Conservation (phyloP, 2,888 invertebrate species). For the Pteria penguin region DNA sequence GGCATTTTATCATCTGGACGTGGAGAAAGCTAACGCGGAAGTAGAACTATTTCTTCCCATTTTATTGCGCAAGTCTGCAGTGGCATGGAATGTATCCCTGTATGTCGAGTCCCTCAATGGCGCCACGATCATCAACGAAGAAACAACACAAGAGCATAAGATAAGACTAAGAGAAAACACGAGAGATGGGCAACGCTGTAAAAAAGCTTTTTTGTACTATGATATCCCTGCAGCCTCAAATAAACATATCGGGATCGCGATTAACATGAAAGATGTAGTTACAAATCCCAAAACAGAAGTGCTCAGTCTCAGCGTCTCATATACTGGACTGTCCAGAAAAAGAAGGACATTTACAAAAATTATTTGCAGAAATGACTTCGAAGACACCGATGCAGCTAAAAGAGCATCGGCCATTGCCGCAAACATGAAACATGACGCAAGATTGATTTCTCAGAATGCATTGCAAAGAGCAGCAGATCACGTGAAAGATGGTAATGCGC, state of each 20-base stretch:
- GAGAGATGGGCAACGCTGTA: conserved; percentile 4
- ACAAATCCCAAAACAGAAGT: conserved; percentile 40
- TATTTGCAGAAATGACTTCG: conserved; percentile 46
- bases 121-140: conserved; percentile 49
- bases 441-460: conserved; percentile 48
- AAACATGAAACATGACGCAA: conserved; percentile 54
- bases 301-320: conserved; percentile 47
- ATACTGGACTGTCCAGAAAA: conserved; percentile 52
- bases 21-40: conserved; percentile 63
- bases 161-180: conserved; percentile 43
- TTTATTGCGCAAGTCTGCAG: conserved; percentile 67
- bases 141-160: conserved; percentile 60
- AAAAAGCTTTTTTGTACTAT: conserved; percentile 63
- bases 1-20: conserved; percentile 73
- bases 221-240: conserved; percentile 62
- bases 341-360: conserved; percentile 45
- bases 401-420: conserved; percentile 43
- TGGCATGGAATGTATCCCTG: conserved; percentile 68
- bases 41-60: conserved; percentile 72
- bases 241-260: conserved; percentile 57
- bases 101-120: conserved; percentile 51
- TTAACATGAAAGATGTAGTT: conserved; percentile 44
- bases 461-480: conserved; percentile 52
- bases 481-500: conserved; percentile 44
- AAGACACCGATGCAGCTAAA: conserved; percentile 11